Evolutionary conservation across 2,113 vertebrate species (phyloP).

Genomic region (Pelvicachromis taeniatus): DNA sequence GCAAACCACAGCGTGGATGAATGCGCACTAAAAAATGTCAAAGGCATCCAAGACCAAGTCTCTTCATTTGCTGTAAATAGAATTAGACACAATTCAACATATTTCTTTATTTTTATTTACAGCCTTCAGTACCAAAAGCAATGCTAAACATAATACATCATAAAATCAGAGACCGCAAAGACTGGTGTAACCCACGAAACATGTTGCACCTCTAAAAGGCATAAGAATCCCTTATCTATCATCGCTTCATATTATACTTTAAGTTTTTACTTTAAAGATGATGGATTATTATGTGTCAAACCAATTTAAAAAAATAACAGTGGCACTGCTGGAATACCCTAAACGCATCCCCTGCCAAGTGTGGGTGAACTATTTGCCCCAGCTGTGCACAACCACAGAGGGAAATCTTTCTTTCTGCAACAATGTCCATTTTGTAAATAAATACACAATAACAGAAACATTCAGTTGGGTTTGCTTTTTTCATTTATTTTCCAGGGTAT

Average conservation of each 20-base stretch:
- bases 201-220: slow-evolving; percentile 7
- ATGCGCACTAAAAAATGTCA: not conserved
- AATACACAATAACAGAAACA: slow-evolving; percentile 20
- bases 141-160: not conserved
- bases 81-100: not conserved
- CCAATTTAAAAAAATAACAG: not conserved
- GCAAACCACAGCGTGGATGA: not conserved
- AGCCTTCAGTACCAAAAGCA: not conserved
- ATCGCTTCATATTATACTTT: not conserved
- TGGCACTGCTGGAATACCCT: not conserved
- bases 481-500: not conserved
- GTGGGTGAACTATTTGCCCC: not conserved
- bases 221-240: not conserved
- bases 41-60: not conserved
- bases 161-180: not conserved
- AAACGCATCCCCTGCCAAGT: not conserved
- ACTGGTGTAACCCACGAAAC: not conserved
- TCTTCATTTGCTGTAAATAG: not conserved
- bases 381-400: not conserved
- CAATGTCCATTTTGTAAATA: not conserved
- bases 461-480: not conserved
- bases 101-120: slow-evolving; percentile 35
- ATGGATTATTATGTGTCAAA: not conserved
- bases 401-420: not conserved
- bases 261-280: not conserved